Base-by-base conservation (phyloP, 2,888 invertebrate species). In the Gibbula magus region DNA sequence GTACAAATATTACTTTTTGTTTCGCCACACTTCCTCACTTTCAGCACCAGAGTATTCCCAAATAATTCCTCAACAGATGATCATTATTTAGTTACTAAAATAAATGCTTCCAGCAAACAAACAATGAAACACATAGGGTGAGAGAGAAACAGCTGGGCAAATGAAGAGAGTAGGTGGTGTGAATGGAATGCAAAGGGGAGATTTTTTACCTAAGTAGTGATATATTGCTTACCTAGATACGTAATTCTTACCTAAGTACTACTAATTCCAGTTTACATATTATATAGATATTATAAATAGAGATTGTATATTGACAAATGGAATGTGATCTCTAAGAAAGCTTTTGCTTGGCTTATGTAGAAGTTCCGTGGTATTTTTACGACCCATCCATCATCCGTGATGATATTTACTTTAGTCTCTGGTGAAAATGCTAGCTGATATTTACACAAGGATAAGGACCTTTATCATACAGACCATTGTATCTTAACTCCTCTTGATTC, bases 21-120 rank as follows among this genome's bases (percentile, higher is more conserved):
- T 70, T 29, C 20, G 35, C 32, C 16, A 32, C 10, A 35, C 70
- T n/a, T 70, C 70, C 70, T 10, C 39, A 35, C n/a, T 70, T 70
- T 70, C 70, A 70, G 35, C 70, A 70, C 70, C 70, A 16, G 35
- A 70, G 70, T 70, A 25, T 70, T 35, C 13, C 29, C 70, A 70
- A 70, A 70, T 70, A 70, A 70, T 70, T 70, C 70, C 70, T 70
- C 35, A 20, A 20, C 70, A 70, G 70, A 70, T 70, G 70, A 70
- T 70, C 70, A 20, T 70, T 70, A 70, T 70, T 70, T 70, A 70
- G 70, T 70, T 70, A 70, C 70, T 39, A 70, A 70, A 70, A 70
- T 70, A 39, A 70, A 35, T 35, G 35, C 70, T n/a, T 29, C 70
- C 10, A 35, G 70, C 70, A 70, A 70, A 70, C 70, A 70, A 70